Base-by-base conservation (phyloP, 2,888 invertebrate species). In the Melitaea athalia region DNA sequence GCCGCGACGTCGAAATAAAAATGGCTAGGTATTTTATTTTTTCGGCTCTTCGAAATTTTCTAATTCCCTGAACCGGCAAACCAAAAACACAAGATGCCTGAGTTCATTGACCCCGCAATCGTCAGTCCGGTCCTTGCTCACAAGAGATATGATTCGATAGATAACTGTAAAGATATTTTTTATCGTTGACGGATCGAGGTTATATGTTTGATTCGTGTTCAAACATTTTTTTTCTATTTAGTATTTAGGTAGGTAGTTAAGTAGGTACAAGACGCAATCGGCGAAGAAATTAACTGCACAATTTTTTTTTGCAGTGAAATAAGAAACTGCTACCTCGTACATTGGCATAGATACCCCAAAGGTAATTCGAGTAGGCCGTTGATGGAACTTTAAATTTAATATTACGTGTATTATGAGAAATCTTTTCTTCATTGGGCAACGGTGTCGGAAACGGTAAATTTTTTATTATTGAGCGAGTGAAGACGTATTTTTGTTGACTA, bases 101-200 rank as follows among this genome's bases (percentile, higher is more conserved):
- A 85, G 83, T 77, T 50, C 87, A 71, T 80, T 76, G 84, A 89
- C 84, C 89, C 70, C 78, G 50, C 75, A 62, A 67, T 69, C 69
- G 63, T 65, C 73, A 70, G 76, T 78, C 82, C 83, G 81, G 84
- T 84, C 87, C 85, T 86, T 85, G 84, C 83, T 77, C 83, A 85
- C 83, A 83, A 82, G 81, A 85, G 82, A 87, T 89, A 88, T 87
- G 86, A 87, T 91, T 89, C 84, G 88, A 90, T 91, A 90, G 87
- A 87, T 92, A 92, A 90, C 92, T 91, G 91, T 92, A 84, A 83
- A 84, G 77, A 84, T 79, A 86, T 85, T 88, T 87, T 89, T 88
- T 91, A 87, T 89, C 82, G 79, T 81, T 72, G 61, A 76, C 75
- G 84, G 82, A 88, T 85, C 81, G 84, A 79, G 85, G 86, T 85